Evolutionary conservation across 1,140 invertebrate species (phyloP).

Genomic region (Nomia melanderi): DNA sequence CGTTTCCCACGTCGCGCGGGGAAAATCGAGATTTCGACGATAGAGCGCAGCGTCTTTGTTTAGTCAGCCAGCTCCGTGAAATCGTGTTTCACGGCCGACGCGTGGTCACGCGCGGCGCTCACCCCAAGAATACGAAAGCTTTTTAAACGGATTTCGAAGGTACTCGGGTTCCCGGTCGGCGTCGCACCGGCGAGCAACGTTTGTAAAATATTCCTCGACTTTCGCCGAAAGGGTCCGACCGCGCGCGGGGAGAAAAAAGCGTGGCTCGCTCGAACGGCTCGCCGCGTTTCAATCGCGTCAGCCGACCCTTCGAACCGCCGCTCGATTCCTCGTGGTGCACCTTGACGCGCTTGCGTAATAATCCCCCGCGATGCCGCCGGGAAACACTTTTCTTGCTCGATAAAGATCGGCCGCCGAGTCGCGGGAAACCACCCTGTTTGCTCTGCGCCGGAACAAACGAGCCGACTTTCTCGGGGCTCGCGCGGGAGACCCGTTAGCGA

Average conservation of each 20-base stretch:
- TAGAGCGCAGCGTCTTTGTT: background rate
- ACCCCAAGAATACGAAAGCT: background rate
- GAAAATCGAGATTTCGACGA: background rate
- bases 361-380: background rate
- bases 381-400: background rate
- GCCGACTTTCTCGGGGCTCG: too few relatives aligned
- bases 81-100: background rate
- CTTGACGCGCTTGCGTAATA: constrained; percentile 3
- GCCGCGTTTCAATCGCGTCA: background rate
- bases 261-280: background rate
- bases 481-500: too few relatives aligned
- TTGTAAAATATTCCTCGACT: background rate
- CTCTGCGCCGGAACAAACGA: too few relatives aligned
- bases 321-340: background rate
- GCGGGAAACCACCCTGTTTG: too few relatives aligned
- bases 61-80: background rate
- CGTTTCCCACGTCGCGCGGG: background rate
- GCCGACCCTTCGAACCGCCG: background rate
- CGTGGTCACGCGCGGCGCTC: background rate
- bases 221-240: too few relatives aligned
- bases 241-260: background rate
- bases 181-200: too few relatives aligned
- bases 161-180: background rate
- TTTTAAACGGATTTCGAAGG: background rate
- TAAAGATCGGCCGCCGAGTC: too few relatives aligned